Base-by-base conservation (phyloP, 1,140 invertebrate genomes). In the Amyelois transitella region DNA sequence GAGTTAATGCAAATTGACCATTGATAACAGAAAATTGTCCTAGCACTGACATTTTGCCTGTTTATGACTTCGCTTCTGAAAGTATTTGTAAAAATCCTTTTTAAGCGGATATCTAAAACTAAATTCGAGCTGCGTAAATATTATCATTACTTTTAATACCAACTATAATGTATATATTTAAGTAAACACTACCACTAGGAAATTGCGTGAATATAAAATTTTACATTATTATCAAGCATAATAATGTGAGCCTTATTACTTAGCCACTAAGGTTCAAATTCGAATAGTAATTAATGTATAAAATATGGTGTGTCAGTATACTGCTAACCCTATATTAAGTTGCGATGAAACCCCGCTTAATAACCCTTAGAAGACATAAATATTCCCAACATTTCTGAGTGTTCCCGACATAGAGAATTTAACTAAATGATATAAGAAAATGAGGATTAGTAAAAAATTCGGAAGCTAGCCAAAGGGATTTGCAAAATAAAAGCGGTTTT, bases 361-460 rank as follows among this genome's bases (percentile, higher is more conserved):
- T 66, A 62, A 62, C 60, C 60, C 57, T 61, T 55, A 55, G 38
- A 54, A 44, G 60, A 56, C 60, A 63, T 69, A 69, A 69, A 69
- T 63, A 63, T 63, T 57, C n/a, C 58, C 50, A 50, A 69, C 58
- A 64, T 69, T 60, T 66, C 43, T 55, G 63, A 53, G 57, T 66
- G 63, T 28, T 55, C 64, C 50, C 59, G 63, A 63, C 66, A 51
- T 55, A 21, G 58, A 58, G 60, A 63, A 63, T 69, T 62, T 62
- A 62, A 63, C 55, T 66, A 56, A 69, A 58, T 63, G 56, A 69
- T 59, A 45, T 53, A 51, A 45, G 51, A 55, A 51, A 62, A 58
- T 55, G 32, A 51, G 38, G 58, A 43, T 57, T 45, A 44, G 28
- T 22, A 14, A 10, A 25, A 43, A 19, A 43, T n/a, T 14, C 12